Percentiles rank a stretch among this genome's conserved stretches.
phyloP scores from a whole-genome alignment of 2,113 vertebrate species.

The Pimephales promelas region DNA sequence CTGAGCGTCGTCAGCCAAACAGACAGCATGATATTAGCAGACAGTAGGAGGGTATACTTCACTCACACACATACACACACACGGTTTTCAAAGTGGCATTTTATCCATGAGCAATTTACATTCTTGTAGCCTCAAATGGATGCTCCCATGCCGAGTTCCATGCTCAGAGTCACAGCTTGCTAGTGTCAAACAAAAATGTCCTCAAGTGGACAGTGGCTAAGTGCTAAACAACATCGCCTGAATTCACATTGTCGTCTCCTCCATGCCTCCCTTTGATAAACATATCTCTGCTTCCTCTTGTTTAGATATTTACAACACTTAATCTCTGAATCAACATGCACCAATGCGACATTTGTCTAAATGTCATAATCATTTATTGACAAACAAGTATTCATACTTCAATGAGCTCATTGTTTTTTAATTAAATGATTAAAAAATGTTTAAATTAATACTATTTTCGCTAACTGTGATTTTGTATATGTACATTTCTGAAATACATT shows the following conservation, averaged over 20 bases:
- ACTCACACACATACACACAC: slow-evolving; percentile 22
- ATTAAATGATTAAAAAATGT: too few species aligned
- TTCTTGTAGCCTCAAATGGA: background rate
- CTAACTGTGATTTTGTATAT: too few species aligned
- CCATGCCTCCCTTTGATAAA: background rate
- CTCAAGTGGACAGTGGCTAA: slow-evolving; percentile 17
- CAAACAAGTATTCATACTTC: too few species aligned
- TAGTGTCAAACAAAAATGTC: slow-evolving; percentile 29
- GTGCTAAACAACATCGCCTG: background rate
- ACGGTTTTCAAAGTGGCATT: slow-evolving; percentile 43
- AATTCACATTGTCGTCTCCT: background rate
- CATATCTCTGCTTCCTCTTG: background rate
- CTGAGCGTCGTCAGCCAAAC: slow-evolving; percentile 21
- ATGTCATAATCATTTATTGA: too few species aligned
- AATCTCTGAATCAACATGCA: background rate
- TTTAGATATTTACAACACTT: background rate
- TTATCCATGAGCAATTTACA: slow-evolving; percentile 31
- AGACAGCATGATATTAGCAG: slow-evolving; percentile 40
- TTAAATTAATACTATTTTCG: too few species aligned
- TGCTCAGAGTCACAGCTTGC: slow-evolving; percentile 22
- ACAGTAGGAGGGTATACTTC: slow-evolving; percentile 31
- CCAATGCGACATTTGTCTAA: too few species aligned
- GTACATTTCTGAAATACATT: too few species aligned
- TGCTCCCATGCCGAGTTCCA: slow-evolving; percentile 7
- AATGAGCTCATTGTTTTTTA: too few species aligned